phyloP scores from a whole-genome alignment of 2,888 invertebrate species.

The Cheilosia scutellata region DNA sequence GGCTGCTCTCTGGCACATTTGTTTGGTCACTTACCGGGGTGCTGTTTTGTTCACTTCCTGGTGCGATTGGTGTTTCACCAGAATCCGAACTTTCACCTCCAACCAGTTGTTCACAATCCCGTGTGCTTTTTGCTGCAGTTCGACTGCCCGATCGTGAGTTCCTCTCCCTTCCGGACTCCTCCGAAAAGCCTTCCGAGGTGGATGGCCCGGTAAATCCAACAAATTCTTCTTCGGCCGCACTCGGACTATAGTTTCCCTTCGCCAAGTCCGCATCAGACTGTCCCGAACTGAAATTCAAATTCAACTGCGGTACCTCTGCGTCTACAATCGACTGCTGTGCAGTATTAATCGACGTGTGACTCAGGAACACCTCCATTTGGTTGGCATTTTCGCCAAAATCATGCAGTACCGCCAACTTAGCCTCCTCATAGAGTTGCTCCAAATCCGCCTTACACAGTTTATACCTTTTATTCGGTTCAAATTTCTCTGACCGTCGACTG shows the following conservation, averaged over 20 bases:
- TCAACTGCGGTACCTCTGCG: slow-evolving; percentile 78
- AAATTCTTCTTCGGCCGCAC: slow-evolving; percentile 77
- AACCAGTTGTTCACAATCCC: too few relatives aligned
- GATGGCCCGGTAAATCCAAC: slow-evolving; percentile 27
- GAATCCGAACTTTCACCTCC: too few relatives aligned
- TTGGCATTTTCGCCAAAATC: slow-evolving; percentile 79
- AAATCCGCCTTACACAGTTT: slow-evolving; percentile 83
- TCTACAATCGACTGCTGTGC: slow-evolving; percentile 46
- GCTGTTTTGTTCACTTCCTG: not conserved
- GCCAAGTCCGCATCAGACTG: slow-evolving; percentile 77
- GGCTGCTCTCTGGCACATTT: not conserved
- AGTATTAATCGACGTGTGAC: slow-evolving; percentile 73
- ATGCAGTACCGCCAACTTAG: slow-evolving; percentile 80
- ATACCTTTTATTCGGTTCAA: slow-evolving; percentile 82
- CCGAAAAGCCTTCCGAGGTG: slow-evolving; percentile 44
- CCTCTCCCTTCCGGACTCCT: slow-evolving; percentile 20
- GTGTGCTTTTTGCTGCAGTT: not conserved
- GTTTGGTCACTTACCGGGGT: not conserved
- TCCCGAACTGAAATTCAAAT: slow-evolving; percentile 79
- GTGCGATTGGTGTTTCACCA: too few relatives aligned
- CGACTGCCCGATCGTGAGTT: slow-evolving; percentile 12
- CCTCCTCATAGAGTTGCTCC: slow-evolving; percentile 84
- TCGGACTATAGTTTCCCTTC: slow-evolving; percentile 77
- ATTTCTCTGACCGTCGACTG: slow-evolving; percentile 82
- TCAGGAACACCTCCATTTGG: slow-evolving; percentile 77